phyloP scores from a whole-genome alignment of 2,113 vertebrate species.

The Rhagologus leucostigma region DNA sequence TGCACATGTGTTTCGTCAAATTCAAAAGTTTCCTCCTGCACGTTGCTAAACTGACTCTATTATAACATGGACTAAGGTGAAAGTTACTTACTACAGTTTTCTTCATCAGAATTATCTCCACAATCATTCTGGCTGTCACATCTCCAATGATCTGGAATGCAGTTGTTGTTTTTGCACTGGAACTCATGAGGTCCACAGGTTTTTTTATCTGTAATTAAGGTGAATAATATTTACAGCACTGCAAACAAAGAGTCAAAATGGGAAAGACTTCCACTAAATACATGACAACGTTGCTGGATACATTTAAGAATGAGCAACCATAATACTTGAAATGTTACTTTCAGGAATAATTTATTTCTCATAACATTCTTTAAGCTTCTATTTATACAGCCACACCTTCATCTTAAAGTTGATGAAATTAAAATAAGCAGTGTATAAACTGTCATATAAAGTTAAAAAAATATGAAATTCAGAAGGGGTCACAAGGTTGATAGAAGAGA shows the following conservation, averaged over 20 bases:
- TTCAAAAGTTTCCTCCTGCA: background rate
- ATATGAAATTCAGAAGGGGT: background rate
- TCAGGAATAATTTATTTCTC: background rate
- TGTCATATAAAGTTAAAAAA: background rate
- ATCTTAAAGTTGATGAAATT: background rate
- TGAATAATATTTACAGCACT: background rate
- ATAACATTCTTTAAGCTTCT: background rate
- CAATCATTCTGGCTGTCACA: constrained; percentile 98
- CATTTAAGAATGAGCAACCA: background rate
- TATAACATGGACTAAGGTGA: background rate
- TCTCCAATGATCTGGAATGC: constrained; percentile 97
- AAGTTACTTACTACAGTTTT: constrained; percentile 92
- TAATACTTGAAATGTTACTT: background rate
- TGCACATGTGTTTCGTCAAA: background rate
- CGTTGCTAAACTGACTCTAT: background rate
- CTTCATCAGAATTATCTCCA: constrained; percentile 96
- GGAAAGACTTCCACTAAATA: background rate
- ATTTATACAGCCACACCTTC: background rate
- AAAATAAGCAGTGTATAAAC: background rate
- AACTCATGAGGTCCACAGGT: constrained; percentile 97
- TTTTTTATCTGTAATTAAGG: constrained; percentile 90
- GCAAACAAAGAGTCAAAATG: background rate
- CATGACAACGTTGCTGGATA: background rate
- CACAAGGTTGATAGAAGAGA: background rate
- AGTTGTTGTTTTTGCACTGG: constrained; percentile 98